A percentile compares a stretch with the other conserved stretches of the same genome.
Conservation (phyloP, 2,113 vertebrate genomes). For the Cnemophilus loriae region DNA sequence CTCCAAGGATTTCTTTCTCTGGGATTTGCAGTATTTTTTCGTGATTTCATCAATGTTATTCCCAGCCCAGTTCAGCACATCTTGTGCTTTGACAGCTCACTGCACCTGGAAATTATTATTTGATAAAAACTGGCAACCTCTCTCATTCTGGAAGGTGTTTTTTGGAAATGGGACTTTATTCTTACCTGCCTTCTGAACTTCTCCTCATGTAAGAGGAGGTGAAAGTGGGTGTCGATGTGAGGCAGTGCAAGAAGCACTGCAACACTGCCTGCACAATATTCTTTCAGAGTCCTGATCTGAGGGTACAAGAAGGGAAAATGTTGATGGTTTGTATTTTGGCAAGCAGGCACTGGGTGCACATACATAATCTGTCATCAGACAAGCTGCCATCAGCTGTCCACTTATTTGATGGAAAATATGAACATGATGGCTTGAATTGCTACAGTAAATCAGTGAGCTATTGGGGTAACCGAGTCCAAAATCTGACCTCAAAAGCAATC, state of each 20-base stretch:
- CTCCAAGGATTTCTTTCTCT: neutral
- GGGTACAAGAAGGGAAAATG: neutral
- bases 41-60: conserved; percentile 9
- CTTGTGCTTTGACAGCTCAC: conserved; percentile 34
- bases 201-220: neutral
- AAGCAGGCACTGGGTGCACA: neutral
- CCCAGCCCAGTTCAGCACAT: neutral
- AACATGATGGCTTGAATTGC: neutral
- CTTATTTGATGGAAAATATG: neutral
- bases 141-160: neutral
- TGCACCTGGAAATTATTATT: conserved; percentile 48
- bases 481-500: neutral
- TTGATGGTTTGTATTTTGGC: neutral
- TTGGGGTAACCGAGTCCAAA: neutral
- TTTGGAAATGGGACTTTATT: neutral
- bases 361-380: accelerated
- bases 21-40: neutral
- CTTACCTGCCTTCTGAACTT: neutral
- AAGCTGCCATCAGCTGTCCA: neutral
- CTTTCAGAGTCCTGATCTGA: neutral
- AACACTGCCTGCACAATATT: neutral
- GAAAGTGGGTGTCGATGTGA: neutral
- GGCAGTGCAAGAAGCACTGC: neutral
- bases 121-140: conserved; percentile 15
- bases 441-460: neutral